Evolutionary conservation across 2,888 invertebrate species (phyloP).

Genomic region (Hirudinaria manillensis): DNA sequence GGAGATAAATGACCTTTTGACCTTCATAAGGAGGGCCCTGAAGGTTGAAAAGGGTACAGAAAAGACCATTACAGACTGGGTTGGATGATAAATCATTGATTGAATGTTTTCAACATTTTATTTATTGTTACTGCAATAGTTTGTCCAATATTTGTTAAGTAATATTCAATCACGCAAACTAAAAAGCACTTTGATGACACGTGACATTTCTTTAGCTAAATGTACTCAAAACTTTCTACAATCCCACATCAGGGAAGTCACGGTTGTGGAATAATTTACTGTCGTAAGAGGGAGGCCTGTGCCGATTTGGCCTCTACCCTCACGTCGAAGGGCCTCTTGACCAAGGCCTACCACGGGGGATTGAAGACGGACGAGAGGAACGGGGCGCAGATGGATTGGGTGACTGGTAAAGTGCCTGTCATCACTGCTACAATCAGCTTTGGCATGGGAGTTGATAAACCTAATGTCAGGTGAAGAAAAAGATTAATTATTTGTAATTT

Average conservation of each 20-base stretch:
- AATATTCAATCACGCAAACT: background rate
- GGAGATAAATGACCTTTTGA: slow-evolving; percentile 70
- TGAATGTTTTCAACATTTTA: background rate
- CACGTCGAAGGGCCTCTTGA: slow-evolving; percentile 61
- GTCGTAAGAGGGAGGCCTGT: slow-evolving; percentile 84
- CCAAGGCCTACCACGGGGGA: slow-evolving; percentile 82
- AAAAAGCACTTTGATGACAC: too few species aligned
- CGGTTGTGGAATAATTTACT: slow-evolving; percentile 85
- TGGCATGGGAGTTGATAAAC: slow-evolving; percentile 98
- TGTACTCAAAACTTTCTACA: too few species aligned
- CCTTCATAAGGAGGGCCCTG: slow-evolving; percentile 47
- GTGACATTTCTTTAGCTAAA: too few species aligned
- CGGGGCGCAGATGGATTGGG: slow-evolving; percentile 78
- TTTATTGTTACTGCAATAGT: background rate
- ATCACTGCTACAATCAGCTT: slow-evolving; percentile 96
- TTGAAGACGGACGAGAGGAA: slow-evolving; percentile 61
- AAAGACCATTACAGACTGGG: slow-evolving; percentile 30
- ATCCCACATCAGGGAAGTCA: background rate
- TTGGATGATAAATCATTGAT: slow-evolving; percentile 36
- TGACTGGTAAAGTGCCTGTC: slow-evolving; percentile 75
- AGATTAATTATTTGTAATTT: background rate
- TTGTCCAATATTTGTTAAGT: background rate
- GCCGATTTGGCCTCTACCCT: slow-evolving; percentile 74
- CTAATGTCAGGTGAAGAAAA: slow-evolving; percentile 67
- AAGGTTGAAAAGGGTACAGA: slow-evolving; percentile 35